Percentiles rank a stretch among this genome's conserved stretches.
Conservation (phyloP, 2,888 invertebrate species). For the Pseudococcus viburni region DNA sequence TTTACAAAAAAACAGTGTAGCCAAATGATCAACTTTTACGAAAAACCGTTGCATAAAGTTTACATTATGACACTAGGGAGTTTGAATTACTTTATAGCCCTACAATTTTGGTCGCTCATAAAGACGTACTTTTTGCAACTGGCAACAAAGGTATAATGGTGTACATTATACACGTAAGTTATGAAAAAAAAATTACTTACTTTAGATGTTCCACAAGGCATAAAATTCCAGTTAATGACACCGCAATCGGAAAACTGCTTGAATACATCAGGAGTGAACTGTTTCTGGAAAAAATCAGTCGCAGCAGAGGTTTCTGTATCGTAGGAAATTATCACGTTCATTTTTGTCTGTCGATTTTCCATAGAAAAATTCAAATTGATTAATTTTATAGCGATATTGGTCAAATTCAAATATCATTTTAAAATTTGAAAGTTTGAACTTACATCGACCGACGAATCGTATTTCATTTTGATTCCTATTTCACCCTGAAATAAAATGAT, state of each 20-base stretch:
- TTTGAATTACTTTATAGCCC: no score
- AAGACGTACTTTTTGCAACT: no score
- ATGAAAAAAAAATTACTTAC: no score
- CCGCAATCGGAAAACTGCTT: background rate
- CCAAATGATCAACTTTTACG: no score
- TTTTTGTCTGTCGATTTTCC: background rate
- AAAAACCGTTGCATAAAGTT: no score
- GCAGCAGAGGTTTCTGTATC: background rate
- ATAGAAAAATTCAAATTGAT: background rate
- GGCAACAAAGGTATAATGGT: no score
- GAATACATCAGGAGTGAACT: background rate
- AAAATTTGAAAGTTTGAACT: background rate
- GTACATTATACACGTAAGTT: no score
- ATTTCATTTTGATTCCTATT: background rate
- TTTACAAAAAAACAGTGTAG: no score
- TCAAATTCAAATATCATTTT: background rate
- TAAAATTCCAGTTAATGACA: background rate
- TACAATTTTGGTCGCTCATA: no score
- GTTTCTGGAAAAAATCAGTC: background rate
- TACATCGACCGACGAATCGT: background rate
- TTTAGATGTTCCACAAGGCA: slow-evolving; percentile 5
- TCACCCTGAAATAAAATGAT: background rate
- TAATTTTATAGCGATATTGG: background rate
- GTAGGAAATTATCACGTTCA: background rate
- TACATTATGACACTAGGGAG: no score